Evolutionary conservation across 1,140 invertebrate genomes (phyloP), one percentile per base, ranked within the genome.

Genomic region (Heterodera schachtii): DNA sequence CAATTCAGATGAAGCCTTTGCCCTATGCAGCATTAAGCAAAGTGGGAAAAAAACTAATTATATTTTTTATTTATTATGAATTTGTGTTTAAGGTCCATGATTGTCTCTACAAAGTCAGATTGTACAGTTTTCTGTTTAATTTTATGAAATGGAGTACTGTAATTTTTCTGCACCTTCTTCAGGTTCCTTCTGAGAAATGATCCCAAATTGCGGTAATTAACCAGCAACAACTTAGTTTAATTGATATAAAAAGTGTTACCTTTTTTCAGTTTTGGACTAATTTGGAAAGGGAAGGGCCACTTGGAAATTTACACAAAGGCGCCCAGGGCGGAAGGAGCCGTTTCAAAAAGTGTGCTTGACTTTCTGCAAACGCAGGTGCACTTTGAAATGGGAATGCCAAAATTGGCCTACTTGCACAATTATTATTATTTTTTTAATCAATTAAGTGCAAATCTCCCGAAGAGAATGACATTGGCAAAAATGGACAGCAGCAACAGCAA

Each of bases 231-330:
- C 44, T 66, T 19, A 57, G 31, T 76, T 31, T 31, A 31, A 31
- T 31, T 31, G 31, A 31, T 13, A 44, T n/a, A 76, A n/a, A 43
- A 57, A 31, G 0, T 52, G 52, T 52, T 52, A 0, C 0, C 31
- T 6, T 11, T 52, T 16, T 69, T 64, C 52, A 78, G 77, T 6
- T 88, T 84, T 79, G 88, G 83, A 13, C 84, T 88, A 9, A 83
- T 88, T n/a, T 88, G 87, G 87, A 88, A 88, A 73, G 87, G 87
- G 73, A 88, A 88, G 76, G 74, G 83, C 5, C 84, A 85, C 77
- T 49, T 85, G 19, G 84, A 85, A 82, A 87, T 86, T 43, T 88
- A 82, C 66, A 79, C 78, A 19, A 85, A 88, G 78, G 31, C 80
- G 16, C 57, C 79, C 16, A 78, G 77, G 3, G 80, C 84, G 8